A percentile compares a stretch with the other conserved stretches of the same genome.
phyloP scores from a whole-genome alignment of 2,113 vertebrate genomes.

The Syngnathus floridae region DNA sequence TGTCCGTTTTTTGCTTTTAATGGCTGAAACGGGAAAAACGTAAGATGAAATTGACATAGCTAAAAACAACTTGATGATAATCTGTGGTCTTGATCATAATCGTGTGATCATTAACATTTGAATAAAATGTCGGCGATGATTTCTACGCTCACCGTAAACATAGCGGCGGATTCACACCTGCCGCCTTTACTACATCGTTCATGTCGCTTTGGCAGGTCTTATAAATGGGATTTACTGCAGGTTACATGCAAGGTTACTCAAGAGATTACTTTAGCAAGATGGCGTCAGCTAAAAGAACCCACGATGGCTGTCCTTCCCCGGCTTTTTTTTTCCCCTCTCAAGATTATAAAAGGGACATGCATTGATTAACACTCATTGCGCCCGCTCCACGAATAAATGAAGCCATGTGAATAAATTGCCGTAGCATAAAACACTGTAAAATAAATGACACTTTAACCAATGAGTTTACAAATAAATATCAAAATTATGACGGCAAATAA shows the following conservation, averaged over 20 bases:
- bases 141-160: conserved; percentile 36
- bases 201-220: conserved; percentile 24
- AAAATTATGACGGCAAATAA: too few relatives aligned
- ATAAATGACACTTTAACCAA: too few relatives aligned
- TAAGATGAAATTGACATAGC: conserved; percentile 6
- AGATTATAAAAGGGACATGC: background rate
- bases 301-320: background rate
- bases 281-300: conserved; percentile 8
- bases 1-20: conserved; percentile 20
- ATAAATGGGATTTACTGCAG: conserved; percentile 31
- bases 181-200: conserved; percentile 49
- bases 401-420: too few relatives aligned
- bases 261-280: conserved; percentile 16
- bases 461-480: too few relatives aligned
- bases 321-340: background rate
- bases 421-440: too few relatives aligned
- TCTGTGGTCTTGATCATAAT: background rate
- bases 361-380: too few relatives aligned
- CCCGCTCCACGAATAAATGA: too few relatives aligned
- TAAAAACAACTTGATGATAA: background rate
- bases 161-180: conserved; percentile 38
- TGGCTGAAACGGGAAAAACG: conserved; percentile 10
- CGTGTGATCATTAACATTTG: conserved; percentile 11
- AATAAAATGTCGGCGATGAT: conserved; percentile 26
- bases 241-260: conserved; percentile 21